A percentile compares a stretch with the other conserved stretches of the same genome.
Evolutionary conservation across 2,113 vertebrate species (phyloP).

Genomic region (Pedetes capensis): DNA sequence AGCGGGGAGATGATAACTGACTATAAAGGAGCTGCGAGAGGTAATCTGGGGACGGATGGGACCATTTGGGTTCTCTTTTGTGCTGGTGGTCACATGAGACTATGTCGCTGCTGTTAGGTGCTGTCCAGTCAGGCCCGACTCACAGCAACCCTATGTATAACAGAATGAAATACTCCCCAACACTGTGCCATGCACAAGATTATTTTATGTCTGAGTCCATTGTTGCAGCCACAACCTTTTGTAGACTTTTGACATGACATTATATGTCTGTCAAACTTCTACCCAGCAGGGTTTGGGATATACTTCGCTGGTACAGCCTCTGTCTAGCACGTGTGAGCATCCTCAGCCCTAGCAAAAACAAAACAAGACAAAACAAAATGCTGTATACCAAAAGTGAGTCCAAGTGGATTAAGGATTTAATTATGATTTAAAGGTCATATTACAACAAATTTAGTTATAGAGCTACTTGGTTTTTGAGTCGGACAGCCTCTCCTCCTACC

Average conservation of each 20-base stretch:
- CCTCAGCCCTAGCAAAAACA: background rate
- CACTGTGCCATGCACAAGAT: no score
- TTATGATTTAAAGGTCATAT: background rate
- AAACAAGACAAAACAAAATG: background rate
- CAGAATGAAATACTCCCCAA: no score
- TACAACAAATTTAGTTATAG: background rate
- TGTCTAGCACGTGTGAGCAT: no score
- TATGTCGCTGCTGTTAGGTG: no score
- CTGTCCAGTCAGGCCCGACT: no score
- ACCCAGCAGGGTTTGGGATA: background rate
- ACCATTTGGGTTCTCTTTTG: background rate
- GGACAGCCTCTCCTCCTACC: background rate
- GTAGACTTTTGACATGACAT: no score
- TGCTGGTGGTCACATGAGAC: background rate
- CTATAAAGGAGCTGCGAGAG: background rate
- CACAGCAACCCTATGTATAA: no score
- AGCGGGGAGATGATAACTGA: no score
- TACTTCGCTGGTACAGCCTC: background rate
- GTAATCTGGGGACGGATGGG: background rate
- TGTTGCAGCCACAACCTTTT: no score
- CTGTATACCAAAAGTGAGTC: background rate
- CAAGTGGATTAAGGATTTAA: background rate
- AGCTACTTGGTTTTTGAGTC: background rate
- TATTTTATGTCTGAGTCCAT: no score
- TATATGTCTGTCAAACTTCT: background rate